A percentile compares a stretch with the other conserved stretches of the same genome.
phyloP scores from a whole-genome alignment of 92 coral and sea anemone species.

The Galaxea fascicularis region DNA sequence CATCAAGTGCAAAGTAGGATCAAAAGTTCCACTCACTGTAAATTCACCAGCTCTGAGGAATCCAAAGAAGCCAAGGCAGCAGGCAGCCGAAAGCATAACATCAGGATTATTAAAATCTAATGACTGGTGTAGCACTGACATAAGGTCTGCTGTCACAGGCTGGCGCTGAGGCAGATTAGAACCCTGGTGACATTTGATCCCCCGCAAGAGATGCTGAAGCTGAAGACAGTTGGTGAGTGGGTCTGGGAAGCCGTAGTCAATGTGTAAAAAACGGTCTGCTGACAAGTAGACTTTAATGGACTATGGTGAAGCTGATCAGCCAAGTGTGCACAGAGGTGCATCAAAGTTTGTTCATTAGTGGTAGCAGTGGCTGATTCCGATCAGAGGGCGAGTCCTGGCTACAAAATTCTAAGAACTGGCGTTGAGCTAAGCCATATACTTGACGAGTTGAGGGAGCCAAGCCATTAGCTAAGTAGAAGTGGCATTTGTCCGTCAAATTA shows the following conservation, averaged over 20 bases:
- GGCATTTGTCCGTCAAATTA: not conserved
- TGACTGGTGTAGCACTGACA: too few species aligned
- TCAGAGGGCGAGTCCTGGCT: not conserved
- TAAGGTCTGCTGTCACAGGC: too few species aligned
- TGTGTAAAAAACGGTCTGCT: slow-evolving; percentile 31
- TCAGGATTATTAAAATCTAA: not conserved
- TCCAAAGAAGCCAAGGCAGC: too few species aligned
- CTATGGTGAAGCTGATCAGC: slow-evolving; percentile 1
- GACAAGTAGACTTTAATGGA: slow-evolving; percentile 18
- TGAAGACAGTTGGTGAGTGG: not conserved
- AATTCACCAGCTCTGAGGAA: not conserved
- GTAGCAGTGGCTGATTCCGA: not conserved
- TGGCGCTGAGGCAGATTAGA: not conserved
- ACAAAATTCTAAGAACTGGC: not conserved
- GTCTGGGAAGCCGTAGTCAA: slow-evolving; percentile 16
- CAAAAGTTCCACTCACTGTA: not conserved
- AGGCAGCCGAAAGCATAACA: not conserved
- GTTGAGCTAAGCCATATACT: not conserved
- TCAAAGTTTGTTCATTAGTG: too few species aligned
- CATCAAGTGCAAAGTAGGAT: not conserved
- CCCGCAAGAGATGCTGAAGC: not conserved
- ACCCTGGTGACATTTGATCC: not conserved
- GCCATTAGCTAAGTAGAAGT: too few species aligned
- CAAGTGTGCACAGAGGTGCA: not conserved
- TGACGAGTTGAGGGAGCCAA: not conserved